Base-by-base conservation (phyloP, 2,113 vertebrate species). In the Calyptommatus sinebrachiatus region DNA sequence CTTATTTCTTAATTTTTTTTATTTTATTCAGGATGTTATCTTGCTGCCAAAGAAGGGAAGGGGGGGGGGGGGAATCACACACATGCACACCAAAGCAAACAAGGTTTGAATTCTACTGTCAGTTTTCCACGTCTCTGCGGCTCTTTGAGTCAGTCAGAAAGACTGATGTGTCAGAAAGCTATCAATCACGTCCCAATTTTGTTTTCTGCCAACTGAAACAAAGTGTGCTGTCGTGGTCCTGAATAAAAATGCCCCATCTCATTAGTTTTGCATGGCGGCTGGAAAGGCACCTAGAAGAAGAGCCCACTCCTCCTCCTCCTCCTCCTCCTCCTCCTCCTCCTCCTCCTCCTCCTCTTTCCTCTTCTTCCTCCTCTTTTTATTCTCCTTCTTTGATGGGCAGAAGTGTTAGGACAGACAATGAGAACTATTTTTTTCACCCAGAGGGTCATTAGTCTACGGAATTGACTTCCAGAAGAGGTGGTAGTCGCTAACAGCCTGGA, bases 261-360 rank as follows among this genome's bases (percentile, higher is more conserved):
- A 78, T 76, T 90, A 83, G 71, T 83, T 82, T 79, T 83, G 31
- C 31, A 41, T 71, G 65, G 84, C 87, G 83, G 81, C 80, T 69
- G 69, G 62, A 79, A 79, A 85, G 2, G 9, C 41, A 66, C 80
- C 18, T 22, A 73, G 60, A 45, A 18, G 24, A 81, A 82, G 18
- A 63, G 14, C 24, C 69, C 8, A 7, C 1, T 41, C 35, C 35
- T 41, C 35, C 35, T 41, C n/a, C n/a, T n/a, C n/a, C n/a, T n/a
- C n/a, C n/a, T n/a, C n/a, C n/a, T n/a, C n/a, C n/a, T n/a, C n/a
- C n/a, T n/a, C n/a, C n/a, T n/a, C n/a, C n/a, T n/a, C n/a, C n/a
- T n/a, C n/a, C n/a, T n/a, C n/a, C n/a, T n/a, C n/a, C n/a, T n/a
- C n/a, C n/a, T n/a, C n/a, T n/a, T n/a, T n/a, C n/a, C n/a, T n/a